These are phyloP conservation scores for Enteromius argenteus DNA, from an alignment of 2,797 vertebrate genomes.

Conservation along the genomic window DNA sequence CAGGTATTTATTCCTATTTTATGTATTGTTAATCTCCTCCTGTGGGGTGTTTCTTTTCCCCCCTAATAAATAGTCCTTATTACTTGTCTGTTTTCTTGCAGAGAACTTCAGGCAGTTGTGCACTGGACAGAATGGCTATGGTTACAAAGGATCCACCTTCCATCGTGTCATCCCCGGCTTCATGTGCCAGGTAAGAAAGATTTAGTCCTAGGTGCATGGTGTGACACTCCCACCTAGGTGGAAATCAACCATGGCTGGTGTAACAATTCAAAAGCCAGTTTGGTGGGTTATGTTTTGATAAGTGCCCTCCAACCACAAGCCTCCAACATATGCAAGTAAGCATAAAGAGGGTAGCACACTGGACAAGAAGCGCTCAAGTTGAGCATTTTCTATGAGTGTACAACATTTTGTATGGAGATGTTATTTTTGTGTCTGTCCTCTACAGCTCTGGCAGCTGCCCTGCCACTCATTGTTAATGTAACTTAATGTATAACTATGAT, in stretches of 20 bases:
- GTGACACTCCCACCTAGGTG: background rate
- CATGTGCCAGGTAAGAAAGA: conserved; percentile 81
- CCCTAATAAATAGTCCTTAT: background rate
- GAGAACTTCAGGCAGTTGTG: conserved; percentile 83
- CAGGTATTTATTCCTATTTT: conserved; percentile 71
- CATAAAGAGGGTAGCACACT: background rate
- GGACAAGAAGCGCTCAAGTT: background rate
- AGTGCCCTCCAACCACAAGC: background rate
- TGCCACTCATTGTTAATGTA: background rate
- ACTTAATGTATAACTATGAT: too few relatives aligned
- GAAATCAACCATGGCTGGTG: background rate
- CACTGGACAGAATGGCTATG: conserved; percentile 73
- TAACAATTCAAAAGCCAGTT: background rate
- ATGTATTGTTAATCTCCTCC: background rate
- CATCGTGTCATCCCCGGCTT: conserved; percentile 77
- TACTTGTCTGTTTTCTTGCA: conserved; percentile 17
- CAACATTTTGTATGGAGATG: background rate
- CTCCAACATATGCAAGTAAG: background rate
- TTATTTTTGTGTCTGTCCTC: background rate
- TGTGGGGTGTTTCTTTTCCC: too few relatives aligned
- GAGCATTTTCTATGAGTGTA: background rate
- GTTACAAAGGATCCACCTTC: conserved; percentile 80
- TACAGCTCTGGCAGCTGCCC: background rate
- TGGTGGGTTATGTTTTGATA: background rate
- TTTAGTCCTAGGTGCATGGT: background rate